phyloP scores from a whole-genome alignment of 2,797 vertebrate genomes.

The Phoxinus dragarum region DNA sequence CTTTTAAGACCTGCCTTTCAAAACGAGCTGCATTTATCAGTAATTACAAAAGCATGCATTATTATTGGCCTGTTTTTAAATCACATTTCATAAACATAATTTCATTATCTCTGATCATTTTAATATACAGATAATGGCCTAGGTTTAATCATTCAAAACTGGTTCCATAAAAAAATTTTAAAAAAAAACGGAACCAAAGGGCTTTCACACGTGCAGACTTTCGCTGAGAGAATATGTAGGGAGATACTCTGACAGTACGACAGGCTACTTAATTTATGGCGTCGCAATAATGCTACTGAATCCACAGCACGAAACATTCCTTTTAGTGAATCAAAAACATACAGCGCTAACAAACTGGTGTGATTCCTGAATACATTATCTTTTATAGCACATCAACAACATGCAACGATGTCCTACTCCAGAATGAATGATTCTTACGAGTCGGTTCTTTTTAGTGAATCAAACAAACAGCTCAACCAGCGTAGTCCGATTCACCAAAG shows the following conservation, averaged over 20 bases:
- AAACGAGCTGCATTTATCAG: conserved; percentile 58
- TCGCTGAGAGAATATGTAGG: neutral
- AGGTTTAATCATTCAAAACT: conserved; percentile 5
- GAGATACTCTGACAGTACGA: neutral
- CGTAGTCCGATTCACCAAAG: neutral
- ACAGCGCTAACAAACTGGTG: neutral
- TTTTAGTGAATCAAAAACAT: neutral
- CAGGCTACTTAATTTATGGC: neutral
- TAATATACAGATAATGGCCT: conserved; percentile 15
- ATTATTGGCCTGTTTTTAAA: conserved; percentile 8
- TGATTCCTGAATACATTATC: neutral
- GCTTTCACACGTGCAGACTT: neutral
- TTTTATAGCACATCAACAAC: neutral
- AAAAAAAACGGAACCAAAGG: neutral
- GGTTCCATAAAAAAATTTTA: neutral
- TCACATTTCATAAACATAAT: conserved; percentile 16
- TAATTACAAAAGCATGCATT: conserved; percentile 58
- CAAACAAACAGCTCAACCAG: neutral
- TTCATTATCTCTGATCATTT: conserved; percentile 3
- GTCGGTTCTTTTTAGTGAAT: neutral
- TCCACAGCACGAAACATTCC: neutral
- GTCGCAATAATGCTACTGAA: neutral
- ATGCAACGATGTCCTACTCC: neutral
- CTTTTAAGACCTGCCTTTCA: conserved; percentile 62
- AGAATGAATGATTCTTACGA: neutral